Evolutionary conservation across 2,113 vertebrate species (phyloP).

Genomic region (Setophaga kirtlandii): DNA sequence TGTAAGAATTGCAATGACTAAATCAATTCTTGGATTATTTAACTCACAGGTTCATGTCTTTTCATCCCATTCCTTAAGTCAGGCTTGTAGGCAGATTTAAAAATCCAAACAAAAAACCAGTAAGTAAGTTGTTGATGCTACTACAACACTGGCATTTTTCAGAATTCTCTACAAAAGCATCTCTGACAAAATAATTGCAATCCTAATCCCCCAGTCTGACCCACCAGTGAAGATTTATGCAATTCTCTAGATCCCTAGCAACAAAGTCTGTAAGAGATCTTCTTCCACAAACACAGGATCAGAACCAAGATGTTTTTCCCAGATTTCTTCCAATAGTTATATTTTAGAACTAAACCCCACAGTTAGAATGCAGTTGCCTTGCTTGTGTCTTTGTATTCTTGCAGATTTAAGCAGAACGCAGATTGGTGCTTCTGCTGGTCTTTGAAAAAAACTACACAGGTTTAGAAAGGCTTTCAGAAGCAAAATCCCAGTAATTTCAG

Average conservation of each 20-base stretch:
- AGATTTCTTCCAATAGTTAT: not conserved
- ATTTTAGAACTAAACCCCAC: not conserved
- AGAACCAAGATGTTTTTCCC: not conserved
- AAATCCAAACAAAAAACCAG: not conserved
- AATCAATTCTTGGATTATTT: not conserved
- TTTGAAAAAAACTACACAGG: not conserved
- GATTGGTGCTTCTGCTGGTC: not conserved
- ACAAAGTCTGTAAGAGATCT: not conserved
- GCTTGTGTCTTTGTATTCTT: not conserved
- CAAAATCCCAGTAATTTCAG: not conserved
- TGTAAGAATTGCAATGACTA: not conserved
- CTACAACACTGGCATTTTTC: not conserved
- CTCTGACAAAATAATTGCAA: not conserved
- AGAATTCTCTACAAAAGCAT: not conserved
- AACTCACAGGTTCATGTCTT: not conserved
- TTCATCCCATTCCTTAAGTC: not conserved
- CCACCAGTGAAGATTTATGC: not conserved
- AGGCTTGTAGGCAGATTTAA: not conserved
- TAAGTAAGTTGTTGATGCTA: not conserved
- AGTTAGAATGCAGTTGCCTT: not conserved
- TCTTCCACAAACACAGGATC: not conserved
- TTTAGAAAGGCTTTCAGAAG: not conserved
- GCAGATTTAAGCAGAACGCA: not conserved
- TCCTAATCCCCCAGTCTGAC: not conserved
- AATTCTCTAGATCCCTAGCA: not conserved